Evolutionary conservation across 2,888 invertebrate genomes (phyloP).

Genomic region (Rugalucina vietnamica): DNA sequence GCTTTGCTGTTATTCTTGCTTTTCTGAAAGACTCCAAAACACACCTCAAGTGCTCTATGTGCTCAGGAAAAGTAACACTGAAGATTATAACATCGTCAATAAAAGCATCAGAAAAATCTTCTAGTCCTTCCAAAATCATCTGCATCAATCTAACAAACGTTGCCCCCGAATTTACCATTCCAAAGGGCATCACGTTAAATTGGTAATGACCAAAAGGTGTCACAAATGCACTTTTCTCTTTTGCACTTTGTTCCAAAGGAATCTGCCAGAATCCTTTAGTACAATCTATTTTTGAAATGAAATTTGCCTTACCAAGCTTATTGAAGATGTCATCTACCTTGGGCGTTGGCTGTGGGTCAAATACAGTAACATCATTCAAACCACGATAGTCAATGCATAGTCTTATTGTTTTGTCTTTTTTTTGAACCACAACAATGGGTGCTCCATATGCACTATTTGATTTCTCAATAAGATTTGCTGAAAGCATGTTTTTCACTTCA

Average conservation of each 20-base stretch:
- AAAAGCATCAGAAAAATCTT: neutral
- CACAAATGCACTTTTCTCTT: neutral
- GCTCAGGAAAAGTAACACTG: too few species aligned
- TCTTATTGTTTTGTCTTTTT: constrained; percentile 8
- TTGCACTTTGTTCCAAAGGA: neutral
- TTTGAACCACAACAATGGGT: constrained; percentile 19
- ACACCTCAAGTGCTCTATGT: neutral
- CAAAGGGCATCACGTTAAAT: neutral
- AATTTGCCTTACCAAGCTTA: constrained; percentile 9
- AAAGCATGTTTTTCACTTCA: neutral
- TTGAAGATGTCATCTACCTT: constrained; percentile 22
- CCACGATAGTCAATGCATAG: constrained; percentile 49
- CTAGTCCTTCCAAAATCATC: neutral
- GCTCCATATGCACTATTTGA: constrained; percentile 23
- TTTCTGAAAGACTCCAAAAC: neutral
- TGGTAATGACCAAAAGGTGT: neutral
- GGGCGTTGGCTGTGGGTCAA: constrained; percentile 33
- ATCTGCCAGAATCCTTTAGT: constrained; percentile 46
- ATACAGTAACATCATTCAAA: constrained; percentile 30
- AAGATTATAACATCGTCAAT: too few species aligned
- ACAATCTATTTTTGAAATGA: constrained; percentile 27
- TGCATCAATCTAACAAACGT: neutral
- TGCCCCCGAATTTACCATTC: neutral
- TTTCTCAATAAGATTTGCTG: constrained; percentile 17
- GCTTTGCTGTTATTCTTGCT: constrained; percentile 19